Percentiles rank a stretch among this genome's conserved stretches.
These are phyloP conservation scores for Alectura lathami DNA, from an alignment of 2,113 vertebrate genomes.

Conservation along the genomic window DNA sequence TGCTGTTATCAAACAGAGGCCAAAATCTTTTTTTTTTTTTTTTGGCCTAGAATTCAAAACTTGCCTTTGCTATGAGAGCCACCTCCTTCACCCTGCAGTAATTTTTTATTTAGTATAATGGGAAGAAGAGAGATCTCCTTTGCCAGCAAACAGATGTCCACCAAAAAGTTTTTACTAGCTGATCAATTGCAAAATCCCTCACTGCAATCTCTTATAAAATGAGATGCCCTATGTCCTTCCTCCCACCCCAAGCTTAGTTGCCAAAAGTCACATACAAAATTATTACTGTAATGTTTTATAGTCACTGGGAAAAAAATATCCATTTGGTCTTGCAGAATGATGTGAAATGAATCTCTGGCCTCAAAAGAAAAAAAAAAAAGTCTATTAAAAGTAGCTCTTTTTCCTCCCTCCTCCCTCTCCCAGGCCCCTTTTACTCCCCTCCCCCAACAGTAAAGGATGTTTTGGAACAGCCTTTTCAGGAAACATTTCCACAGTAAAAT, in stretches of 20 bases:
- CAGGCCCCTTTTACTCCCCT: conserved; percentile 47
- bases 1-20: not conserved
- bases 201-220: conserved; percentile 42
- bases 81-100: not conserved
- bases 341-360: conserved; percentile 61
- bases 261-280: conserved; percentile 58
- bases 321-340: conserved; percentile 48
- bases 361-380: conserved; percentile 25
- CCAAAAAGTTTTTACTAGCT: not conserved
- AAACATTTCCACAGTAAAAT: conserved; percentile 72
- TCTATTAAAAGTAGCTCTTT: conserved; percentile 64
- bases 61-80: not conserved
- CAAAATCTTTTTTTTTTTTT: not conserved
- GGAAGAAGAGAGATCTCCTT: not conserved
- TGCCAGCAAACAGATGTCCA: conserved; percentile 35
- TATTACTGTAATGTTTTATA: conserved; percentile 53
- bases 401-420: conserved; percentile 61
- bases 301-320: conserved; percentile 45
- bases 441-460: conserved; percentile 64
- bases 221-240: conserved; percentile 59
- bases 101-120: not conserved
- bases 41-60: not conserved
- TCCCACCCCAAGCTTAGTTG: conserved; percentile 33
- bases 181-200: conserved; percentile 57
- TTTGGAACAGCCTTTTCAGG: conserved; percentile 74